These are phyloP conservation scores for Paramisgurnus dabryanus DNA, from an alignment of 2,113 vertebrate genomes.

Conservation along the genomic window DNA sequence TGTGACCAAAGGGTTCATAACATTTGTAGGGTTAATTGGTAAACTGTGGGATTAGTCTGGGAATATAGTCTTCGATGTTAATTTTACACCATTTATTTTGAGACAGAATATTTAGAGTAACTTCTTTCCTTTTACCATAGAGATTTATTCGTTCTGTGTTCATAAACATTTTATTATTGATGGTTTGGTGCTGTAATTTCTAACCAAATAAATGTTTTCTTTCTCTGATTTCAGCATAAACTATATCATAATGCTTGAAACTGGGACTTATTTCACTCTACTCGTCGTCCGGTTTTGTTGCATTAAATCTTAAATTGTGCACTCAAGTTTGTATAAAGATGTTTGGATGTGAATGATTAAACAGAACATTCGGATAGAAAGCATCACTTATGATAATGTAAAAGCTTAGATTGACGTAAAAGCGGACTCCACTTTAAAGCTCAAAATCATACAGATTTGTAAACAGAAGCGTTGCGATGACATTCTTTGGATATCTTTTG, in stretches of 20 bases:
- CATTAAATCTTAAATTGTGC: background rate
- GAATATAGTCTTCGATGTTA: no score
- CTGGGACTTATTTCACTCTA: background rate
- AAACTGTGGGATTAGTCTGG: background rate
- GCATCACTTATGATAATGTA: conserved; percentile 21
- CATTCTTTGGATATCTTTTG: conserved; percentile 52
- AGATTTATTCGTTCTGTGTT: background rate
- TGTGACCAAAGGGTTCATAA: background rate
- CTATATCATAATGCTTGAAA: background rate
- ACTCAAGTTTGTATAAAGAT: conserved; percentile 6
- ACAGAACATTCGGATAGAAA: background rate
- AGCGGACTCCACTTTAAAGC: conserved; percentile 23
- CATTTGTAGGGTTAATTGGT: background rate
- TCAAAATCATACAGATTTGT: conserved; percentile 16
- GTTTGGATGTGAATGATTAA: conserved; percentile 18
- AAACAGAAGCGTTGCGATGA: conserved; percentile 1
- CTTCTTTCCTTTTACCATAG: no score
- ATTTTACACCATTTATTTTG: no score
- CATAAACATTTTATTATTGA: background rate
- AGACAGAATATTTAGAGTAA: no score
- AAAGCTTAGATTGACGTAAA: conserved; percentile 21
- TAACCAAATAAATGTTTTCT: background rate
- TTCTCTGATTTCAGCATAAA: background rate
- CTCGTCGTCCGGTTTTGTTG: background rate
- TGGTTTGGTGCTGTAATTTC: background rate